phyloP scores from a whole-genome alignment of 2,797 vertebrate genomes.

The Thripadectes ignobilis region DNA sequence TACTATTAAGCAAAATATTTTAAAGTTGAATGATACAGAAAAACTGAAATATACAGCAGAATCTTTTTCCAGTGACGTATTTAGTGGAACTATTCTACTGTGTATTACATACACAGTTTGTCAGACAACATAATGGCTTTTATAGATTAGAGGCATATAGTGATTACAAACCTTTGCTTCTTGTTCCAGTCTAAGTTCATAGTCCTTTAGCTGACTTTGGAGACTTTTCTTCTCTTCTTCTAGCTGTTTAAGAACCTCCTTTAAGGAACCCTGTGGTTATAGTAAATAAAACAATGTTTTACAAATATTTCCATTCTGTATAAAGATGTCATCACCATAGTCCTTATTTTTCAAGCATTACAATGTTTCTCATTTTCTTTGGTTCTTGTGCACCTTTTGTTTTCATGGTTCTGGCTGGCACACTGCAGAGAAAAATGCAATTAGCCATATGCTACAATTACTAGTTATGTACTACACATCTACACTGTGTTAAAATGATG shows the following conservation, averaged over 20 bases:
- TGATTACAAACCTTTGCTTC: constrained; percentile 84
- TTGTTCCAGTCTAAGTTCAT: constrained; percentile 79
- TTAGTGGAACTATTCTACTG: background rate
- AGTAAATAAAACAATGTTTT: constrained; percentile 24
- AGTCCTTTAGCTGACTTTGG: constrained; percentile 84
- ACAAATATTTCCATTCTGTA: background rate
- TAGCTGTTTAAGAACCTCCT: constrained; percentile 80
- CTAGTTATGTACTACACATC: background rate
- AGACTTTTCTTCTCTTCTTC: constrained; percentile 82
- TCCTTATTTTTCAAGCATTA: background rate
- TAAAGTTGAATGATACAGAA: background rate
- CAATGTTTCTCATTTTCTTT: background rate
- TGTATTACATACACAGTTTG: background rate
- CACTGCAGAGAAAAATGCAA: background rate
- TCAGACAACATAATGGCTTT: background rate
- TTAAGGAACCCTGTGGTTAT: constrained; percentile 80
- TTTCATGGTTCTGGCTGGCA: background rate
- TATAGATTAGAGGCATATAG: background rate
- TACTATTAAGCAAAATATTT: background rate
- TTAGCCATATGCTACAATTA: background rate
- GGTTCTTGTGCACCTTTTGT: background rate
- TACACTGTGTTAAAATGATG: background rate
- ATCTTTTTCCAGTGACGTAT: background rate
- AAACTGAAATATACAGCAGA: background rate
- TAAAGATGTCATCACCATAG: background rate